These are phyloP conservation scores for Brachionus calyciflorus DNA, from an alignment of 1,140 invertebrate genomes.

Conservation along the genomic window DNA sequence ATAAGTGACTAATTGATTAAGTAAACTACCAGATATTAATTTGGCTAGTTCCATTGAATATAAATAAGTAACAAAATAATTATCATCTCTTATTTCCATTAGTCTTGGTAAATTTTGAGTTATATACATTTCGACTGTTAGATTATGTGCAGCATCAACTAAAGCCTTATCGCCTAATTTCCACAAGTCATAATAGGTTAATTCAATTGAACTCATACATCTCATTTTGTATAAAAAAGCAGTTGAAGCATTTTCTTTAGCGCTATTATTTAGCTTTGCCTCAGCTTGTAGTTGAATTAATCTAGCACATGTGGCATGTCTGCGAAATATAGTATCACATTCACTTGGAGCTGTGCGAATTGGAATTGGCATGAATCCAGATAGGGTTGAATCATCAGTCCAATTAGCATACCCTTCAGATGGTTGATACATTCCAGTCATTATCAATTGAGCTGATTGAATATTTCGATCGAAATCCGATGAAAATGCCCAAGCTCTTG, in stretches of 20 bases:
- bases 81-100: background rate
- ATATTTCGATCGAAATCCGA: background rate
- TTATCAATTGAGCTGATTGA: constrained; percentile 32
- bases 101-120: background rate
- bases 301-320: constrained; percentile 2
- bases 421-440: background rate
- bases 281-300: background rate
- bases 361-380: background rate
- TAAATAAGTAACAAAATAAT: constrained; percentile 5
- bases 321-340: constrained; percentile 1
- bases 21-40: constrained; percentile 1
- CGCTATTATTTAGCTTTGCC: background rate
- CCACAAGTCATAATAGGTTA: constrained; percentile 22
- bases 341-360: background rate
- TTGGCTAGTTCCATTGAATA: background rate
- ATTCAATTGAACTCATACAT: background rate
- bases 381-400: background rate
- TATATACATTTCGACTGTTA: background rate
- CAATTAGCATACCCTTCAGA: background rate
- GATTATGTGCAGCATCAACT: background rate
- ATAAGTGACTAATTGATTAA: constrained; percentile 9
- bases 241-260: background rate
- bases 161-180: background rate
- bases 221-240: background rate
- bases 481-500: background rate